A percentile compares a stretch with the other conserved stretches of the same genome.
Conservation (phyloP, 2,797 vertebrate species). For the Anisognathus igniventris region DNA sequence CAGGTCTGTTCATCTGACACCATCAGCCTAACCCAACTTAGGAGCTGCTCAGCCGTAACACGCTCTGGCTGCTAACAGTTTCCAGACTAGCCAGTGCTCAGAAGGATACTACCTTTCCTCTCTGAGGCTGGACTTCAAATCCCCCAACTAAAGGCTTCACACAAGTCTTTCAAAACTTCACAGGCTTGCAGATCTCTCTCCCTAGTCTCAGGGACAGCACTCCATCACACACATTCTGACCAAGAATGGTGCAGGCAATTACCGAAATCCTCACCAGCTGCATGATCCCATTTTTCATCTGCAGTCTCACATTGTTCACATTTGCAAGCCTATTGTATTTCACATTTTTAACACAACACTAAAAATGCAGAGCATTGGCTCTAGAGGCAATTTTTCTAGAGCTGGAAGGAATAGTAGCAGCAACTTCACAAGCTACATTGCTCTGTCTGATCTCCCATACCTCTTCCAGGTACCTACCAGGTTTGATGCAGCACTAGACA, state of each 20-base stretch:
- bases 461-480: neutral
- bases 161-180: neutral
- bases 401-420: neutral
- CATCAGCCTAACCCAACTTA: neutral
- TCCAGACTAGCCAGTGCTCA: neutral
- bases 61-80: neutral
- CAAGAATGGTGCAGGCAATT: neutral
- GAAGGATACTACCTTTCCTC: neutral
- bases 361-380: neutral
- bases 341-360: neutral
- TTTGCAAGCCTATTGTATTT: neutral
- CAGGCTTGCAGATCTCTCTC: neutral
- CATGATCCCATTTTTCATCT: neutral
- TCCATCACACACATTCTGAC: neutral
- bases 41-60: neutral
- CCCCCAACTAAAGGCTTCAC: neutral
- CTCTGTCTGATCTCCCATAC: neutral
- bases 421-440: fast-evolving
- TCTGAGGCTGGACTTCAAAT: neutral
- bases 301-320: neutral
- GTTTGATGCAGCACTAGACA: neutral
- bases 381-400: neutral
- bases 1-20: neutral
- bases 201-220: neutral
- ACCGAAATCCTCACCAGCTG: neutral